Evolutionary conservation across 1,140 invertebrate genomes (phyloP).

Genomic region (Pygmarrhopalites habei): DNA sequence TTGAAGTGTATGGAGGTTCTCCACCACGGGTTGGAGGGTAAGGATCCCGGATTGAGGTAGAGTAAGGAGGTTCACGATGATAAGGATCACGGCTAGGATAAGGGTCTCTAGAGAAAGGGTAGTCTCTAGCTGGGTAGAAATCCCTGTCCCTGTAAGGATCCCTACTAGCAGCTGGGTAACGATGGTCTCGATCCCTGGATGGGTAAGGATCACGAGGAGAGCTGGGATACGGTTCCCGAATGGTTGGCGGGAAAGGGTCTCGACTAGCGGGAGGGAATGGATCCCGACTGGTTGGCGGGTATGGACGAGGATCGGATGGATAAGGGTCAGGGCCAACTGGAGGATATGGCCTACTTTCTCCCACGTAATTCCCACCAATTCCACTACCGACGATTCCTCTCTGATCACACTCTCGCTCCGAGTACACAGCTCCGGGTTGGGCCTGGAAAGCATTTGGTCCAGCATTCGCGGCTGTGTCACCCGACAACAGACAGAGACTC

Average conservation of each 20-base stretch:
- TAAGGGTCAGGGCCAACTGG: slow-evolving; percentile 28
- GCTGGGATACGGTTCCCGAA: slow-evolving; percentile 19
- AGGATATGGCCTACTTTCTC: slow-evolving; percentile 31
- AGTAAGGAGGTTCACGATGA: slow-evolving; percentile 19
- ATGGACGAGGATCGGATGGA: slow-evolving; percentile 19
- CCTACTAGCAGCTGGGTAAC: slow-evolving; percentile 30
- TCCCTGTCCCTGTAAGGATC: slow-evolving; percentile 32
- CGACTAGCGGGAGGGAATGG: slow-evolving; percentile 25
- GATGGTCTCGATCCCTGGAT: slow-evolving; percentile 12
- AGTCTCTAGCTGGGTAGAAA: slow-evolving; percentile 18
- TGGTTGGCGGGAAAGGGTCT: slow-evolving; percentile 27
- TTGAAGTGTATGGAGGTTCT: neutral
- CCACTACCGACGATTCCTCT: slow-evolving; percentile 12
- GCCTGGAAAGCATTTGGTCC: slow-evolving; percentile 44
- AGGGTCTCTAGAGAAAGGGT: slow-evolving; percentile 25
- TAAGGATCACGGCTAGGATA: slow-evolving; percentile 26
- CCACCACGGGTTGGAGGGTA: slow-evolving; percentile 30
- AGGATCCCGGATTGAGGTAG: slow-evolving; percentile 15
- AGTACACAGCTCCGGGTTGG: slow-evolving; percentile 43
- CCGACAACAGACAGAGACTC: slow-evolving; percentile 44
- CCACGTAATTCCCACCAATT: slow-evolving; percentile 7
- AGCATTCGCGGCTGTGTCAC: slow-evolving; percentile 44
- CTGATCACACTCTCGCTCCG: slow-evolving; percentile 44
- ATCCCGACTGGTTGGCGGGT: slow-evolving; percentile 23
- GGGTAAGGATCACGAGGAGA: slow-evolving; percentile 14